phyloP scores from a whole-genome alignment of 2,888 invertebrate species.

The Aleiodes alternator region DNA sequence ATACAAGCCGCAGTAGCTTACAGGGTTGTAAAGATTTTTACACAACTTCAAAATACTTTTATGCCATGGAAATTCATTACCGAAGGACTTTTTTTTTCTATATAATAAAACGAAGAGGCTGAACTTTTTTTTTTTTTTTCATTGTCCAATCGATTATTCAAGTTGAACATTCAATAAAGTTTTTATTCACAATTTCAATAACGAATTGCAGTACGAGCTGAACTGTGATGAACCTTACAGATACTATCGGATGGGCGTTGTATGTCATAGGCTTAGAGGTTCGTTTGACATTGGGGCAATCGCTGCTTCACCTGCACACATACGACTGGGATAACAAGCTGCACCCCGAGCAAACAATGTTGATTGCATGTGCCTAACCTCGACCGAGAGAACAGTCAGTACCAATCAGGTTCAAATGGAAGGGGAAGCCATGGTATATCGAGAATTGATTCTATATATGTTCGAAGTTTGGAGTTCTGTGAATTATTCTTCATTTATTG shows the following conservation, averaged over 20 bases:
- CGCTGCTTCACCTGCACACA: slow-evolving; percentile 46
- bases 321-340: slow-evolving; percentile 65
- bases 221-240: slow-evolving; percentile 6
- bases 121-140: too few relatives aligned
- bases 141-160: too few relatives aligned
- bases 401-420: slow-evolving; percentile 54
- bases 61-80: neutral
- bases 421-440: slow-evolving; percentile 37
- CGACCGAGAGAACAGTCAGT: slow-evolving; percentile 57
- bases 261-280: slow-evolving; percentile 28
- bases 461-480: too few relatives aligned
- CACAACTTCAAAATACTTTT: slow-evolving; percentile 2
- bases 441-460: slow-evolving; percentile 40
- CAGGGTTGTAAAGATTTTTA: slow-evolving; percentile 15
- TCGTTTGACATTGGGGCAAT: slow-evolving; percentile 27
- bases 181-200: too few relatives aligned
- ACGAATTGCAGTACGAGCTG: too few relatives aligned
- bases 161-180: too few relatives aligned
- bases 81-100: too few relatives aligned
- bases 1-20: slow-evolving; percentile 5
- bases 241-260: slow-evolving; percentile 4
- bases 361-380: slow-evolving; percentile 65
- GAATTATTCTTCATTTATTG: too few relatives aligned
- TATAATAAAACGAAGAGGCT: too few relatives aligned
- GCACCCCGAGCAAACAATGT: slow-evolving; percentile 63